Evolutionary conservation across 1,140 invertebrate genomes (phyloP).

Genomic region (Phymorhynchus buccinoides): DNA sequence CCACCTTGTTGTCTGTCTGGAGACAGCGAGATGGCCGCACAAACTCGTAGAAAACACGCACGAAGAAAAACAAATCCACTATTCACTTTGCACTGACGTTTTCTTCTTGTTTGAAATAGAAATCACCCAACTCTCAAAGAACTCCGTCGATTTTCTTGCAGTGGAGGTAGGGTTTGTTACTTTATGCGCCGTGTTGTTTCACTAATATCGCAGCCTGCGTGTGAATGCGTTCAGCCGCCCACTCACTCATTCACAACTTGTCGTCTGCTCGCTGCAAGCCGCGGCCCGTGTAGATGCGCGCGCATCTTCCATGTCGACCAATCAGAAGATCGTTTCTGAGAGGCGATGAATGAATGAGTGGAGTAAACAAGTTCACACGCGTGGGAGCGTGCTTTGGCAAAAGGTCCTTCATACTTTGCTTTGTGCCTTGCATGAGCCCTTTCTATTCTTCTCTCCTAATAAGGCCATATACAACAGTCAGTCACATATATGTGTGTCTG

Average conservation of each 20-base stretch:
- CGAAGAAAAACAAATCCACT: not conserved
- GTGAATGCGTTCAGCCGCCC: conserved; percentile 36
- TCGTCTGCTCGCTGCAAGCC: conserved; percentile 27
- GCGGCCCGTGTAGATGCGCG: conserved; percentile 14
- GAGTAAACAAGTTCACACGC: conserved; percentile 24
- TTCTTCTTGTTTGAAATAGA: not conserved
- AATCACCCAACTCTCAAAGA: not conserved
- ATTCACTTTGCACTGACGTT: not conserved
- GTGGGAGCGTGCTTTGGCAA: conserved; percentile 19
- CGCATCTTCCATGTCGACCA: conserved; percentile 25
- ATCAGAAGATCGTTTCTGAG: conserved; percentile 9
- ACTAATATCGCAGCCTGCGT: not conserved
- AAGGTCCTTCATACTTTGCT: not conserved
- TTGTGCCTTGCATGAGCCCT: too few relatives aligned
- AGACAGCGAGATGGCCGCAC: not conserved
- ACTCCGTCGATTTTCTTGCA: not conserved
- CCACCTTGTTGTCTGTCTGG: not conserved
- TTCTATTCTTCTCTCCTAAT: not conserved
- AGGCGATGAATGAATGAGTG: conserved; percentile 33
- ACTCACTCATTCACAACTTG: conserved; percentile 36
- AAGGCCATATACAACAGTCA: not conserved
- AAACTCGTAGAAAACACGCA: not conserved
- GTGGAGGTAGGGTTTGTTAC: not conserved
- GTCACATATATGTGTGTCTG: not conserved
- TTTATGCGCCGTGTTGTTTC: not conserved